Percentiles rank a stretch among this genome's conserved stretches.
These are phyloP conservation scores for Cyanoderma ruficeps DNA, from an alignment of 2,113 vertebrate species.

Conservation along the genomic window DNA sequence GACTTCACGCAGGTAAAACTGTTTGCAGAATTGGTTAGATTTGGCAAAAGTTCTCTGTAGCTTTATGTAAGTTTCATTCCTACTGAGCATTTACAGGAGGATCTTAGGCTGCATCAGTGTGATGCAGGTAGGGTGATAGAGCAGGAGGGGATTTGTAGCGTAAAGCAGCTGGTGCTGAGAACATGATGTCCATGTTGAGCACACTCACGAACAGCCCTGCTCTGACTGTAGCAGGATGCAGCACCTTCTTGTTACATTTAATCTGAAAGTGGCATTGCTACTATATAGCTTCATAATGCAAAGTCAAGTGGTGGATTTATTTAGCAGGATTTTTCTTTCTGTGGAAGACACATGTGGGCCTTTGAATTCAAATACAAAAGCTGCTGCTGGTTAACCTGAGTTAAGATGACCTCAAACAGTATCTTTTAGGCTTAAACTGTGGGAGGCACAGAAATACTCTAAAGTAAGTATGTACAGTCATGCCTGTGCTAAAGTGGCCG, in stretches of 20 bases:
- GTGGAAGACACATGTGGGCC: background rate
- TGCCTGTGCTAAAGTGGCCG: background rate
- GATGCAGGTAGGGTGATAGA: background rate
- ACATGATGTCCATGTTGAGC: accelerated
- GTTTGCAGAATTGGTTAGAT: background rate
- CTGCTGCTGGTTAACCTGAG: background rate
- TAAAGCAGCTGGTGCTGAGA: background rate
- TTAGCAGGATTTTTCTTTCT: background rate
- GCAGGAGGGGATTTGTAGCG: background rate
- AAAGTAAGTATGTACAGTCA: background rate
- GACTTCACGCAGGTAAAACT: background rate
- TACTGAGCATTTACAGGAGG: accelerated
- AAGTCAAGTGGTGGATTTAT: background rate
- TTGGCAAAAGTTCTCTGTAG: background rate
- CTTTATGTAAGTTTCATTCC: background rate
- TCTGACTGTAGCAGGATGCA: background rate
- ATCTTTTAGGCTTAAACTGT: background rate
- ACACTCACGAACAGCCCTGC: background rate
- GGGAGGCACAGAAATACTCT: background rate
- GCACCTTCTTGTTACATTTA: background rate
- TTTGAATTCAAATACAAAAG: background rate
- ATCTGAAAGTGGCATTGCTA: background rate
- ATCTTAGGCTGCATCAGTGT: background rate
- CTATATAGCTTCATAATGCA: background rate
- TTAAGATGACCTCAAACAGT: background rate